Evolutionary conservation across 2,113 vertebrate species (phyloP).

Genomic region (Bombycilla garrulus): DNA sequence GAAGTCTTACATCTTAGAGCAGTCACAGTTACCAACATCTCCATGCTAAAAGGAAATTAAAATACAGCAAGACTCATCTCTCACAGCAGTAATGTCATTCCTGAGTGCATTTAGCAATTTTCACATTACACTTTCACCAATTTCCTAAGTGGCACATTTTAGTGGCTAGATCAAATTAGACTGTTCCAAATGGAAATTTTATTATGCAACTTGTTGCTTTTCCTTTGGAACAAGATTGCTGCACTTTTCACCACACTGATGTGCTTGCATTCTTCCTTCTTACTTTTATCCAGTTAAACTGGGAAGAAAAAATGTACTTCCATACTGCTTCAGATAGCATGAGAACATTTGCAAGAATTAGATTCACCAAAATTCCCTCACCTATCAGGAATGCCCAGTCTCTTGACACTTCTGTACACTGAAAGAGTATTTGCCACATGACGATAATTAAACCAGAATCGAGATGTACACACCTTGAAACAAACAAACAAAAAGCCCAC

Average conservation of each 20-base stretch:
- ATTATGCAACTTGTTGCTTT: neutral
- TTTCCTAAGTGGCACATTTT: neutral
- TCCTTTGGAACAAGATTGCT: neutral
- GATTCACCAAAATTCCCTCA: slow-evolving; percentile 51
- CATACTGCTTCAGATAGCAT: neutral
- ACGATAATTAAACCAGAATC: slow-evolving; percentile 99
- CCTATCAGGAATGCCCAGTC: slow-evolving; percentile 97
- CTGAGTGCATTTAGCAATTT: neutral
- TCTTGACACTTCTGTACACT: slow-evolving; percentile 96
- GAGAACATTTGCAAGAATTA: neutral
- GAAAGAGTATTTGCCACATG: slow-evolving; percentile 97
- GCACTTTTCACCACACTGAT: neutral
- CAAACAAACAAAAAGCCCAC: neutral
- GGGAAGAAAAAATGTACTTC: neutral
- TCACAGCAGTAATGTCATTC: neutral
- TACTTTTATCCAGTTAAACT: neutral
- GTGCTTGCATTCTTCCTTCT: neutral
- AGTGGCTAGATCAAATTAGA: neutral
- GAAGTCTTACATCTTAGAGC: neutral
- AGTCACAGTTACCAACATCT: neutral
- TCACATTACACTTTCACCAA: neutral
- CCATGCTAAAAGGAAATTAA: neutral
- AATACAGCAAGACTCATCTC: neutral
- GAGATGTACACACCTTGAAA: slow-evolving; percentile 91
- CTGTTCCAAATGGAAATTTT: neutral